phyloP scores from a whole-genome alignment of 2,888 invertebrate genomes.

The Tricholauxania praeusta region DNA sequence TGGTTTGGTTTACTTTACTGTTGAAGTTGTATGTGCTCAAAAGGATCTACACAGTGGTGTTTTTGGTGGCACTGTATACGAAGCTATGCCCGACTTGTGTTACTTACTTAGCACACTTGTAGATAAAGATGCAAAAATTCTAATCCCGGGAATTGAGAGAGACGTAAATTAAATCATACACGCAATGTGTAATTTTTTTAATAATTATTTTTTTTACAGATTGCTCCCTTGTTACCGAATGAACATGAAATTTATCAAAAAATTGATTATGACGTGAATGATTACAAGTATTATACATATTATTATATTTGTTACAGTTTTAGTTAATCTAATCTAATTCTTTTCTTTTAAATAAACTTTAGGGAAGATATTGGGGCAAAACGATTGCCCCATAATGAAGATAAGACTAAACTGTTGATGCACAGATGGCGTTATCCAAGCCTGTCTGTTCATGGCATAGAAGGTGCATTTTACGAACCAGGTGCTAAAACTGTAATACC shows the following conservation, averaged over 20 bases:
- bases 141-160: conserved; percentile 85
- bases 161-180: conserved; percentile 72
- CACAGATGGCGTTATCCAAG: conserved; percentile 96
- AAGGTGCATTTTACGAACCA: conserved; percentile 90
- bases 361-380: conserved; percentile 76
- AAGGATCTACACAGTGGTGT: conserved; percentile 97
- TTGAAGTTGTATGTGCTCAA: conserved; percentile 88
- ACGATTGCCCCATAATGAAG: conserved; percentile 79
- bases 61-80: conserved; percentile 93
- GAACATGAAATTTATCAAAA: conserved; percentile 81
- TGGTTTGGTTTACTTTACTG: conserved; percentile 91
- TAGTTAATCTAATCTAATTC: conserved; percentile 18
- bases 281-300: conserved; percentile 73
- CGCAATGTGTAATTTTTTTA: background rate
- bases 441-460: conserved; percentile 94
- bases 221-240: conserved; percentile 74
- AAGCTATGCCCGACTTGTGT: conserved; percentile 92
- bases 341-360: conserved; percentile 48
- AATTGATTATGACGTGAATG: conserved; percentile 88
- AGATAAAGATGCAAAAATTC: conserved; percentile 88
- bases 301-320: conserved; percentile 4
- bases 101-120: conserved; percentile 86
- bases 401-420: conserved; percentile 88
- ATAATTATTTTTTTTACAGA: conserved; percentile 46
- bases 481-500: conserved; percentile 97